Base-by-base conservation (phyloP, 2,113 vertebrate species). In the Pituophis catenifer region DNA sequence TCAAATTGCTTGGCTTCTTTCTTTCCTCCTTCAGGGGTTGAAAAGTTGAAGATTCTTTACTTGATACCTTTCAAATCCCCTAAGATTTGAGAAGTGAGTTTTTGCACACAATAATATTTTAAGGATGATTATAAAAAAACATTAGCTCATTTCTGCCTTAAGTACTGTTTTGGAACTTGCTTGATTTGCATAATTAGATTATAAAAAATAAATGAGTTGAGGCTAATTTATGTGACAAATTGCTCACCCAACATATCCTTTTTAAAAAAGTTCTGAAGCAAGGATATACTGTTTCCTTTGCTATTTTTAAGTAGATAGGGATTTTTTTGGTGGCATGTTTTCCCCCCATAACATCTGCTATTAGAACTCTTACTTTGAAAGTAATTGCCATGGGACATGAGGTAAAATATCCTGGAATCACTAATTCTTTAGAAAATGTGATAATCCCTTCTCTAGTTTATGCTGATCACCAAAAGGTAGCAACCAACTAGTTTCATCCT, bases 121-220 rank as follows among this genome's bases (percentile, higher is more conserved):
- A n/a, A 88, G 12, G n/a, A 4, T 89, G 19, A 23, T 86, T 88
- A 33, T 26, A 5, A 81, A 81, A 75, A 59, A 53, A 24, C 8
- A 91, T 65, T 21, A 54, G 38, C 38, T 91, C 17, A 48, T 50
- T 89, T 50, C 93, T 91, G 33, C 17, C 29, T 94, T 94, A 19
- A 26, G 26, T n/a, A 58, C 90, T 58, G 90, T 91, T 13, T 11
- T 13, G 88, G 50, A 44, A 17, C 65, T 54, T 91, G 52, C 17
- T 88, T 93, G 70, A 33, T 85, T 90, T 93, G 85, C 65, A 50
- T 53, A 53, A 57, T 89, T 89, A 86, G 54, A 86, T 89, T 21
- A 53, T 92, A 93, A 90, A 86, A 85, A 86, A 9, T 89, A 92
- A 86, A 65, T 81, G 58, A 93, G 59, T 33, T 85, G 70, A 88